A percentile compares a stretch with the other conserved stretches of the same genome.
phyloP scores from a whole-genome alignment of 1,140 invertebrate species.

The Acyrthosiphon pisum region DNA sequence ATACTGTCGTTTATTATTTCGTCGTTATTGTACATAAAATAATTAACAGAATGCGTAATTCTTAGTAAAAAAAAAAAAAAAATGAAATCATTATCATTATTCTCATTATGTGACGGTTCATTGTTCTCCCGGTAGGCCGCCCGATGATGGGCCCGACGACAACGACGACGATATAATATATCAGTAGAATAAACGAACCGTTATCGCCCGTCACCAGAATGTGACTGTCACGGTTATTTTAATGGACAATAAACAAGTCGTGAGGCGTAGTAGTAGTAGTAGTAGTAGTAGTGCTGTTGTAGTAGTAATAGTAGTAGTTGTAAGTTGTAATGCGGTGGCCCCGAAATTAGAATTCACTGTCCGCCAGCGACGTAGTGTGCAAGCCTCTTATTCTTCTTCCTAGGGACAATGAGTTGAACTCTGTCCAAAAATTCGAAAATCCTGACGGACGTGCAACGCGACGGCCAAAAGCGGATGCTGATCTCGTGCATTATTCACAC shows the following conservation, averaged over 20 bases:
- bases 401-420: constrained; percentile 40
- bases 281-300: neutral
- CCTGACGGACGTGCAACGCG: neutral
- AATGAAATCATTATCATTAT: neutral
- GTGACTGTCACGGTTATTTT: constrained; percentile 53
- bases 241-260: constrained; percentile 49
- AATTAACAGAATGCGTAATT: neutral
- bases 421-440: constrained; percentile 14
- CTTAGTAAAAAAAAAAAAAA: neutral
- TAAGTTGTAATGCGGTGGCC: neutral
- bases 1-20: neutral
- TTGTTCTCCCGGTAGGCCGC: neutral
- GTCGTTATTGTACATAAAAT: neutral
- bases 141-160: neutral
- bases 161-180: neutral
- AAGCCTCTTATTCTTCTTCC: neutral
- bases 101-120: neutral
- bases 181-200: neutral
- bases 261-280: neutral
- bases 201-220: constrained; percentile 12
- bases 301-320: no score
- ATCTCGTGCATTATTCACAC: constrained; percentile 16
- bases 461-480: constrained; percentile 25
- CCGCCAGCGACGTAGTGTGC: neutral
- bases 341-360: constrained; percentile 45